These are phyloP conservation scores for Timema cristinae DNA, from an alignment of 2,888 invertebrate genomes.

Conservation along the genomic window DNA sequence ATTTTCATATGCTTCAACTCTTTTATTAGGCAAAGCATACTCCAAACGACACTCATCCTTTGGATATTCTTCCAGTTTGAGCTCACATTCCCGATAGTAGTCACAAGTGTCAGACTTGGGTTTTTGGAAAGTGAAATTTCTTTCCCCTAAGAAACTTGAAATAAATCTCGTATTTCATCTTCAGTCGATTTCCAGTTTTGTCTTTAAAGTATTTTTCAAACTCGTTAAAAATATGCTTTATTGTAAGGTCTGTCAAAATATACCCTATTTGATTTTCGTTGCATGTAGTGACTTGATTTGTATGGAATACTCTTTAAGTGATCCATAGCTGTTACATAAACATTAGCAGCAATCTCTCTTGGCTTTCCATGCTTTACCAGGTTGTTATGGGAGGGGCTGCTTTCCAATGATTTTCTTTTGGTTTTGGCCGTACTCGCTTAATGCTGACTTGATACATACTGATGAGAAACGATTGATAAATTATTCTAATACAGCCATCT, in stretches of 20 bases:
- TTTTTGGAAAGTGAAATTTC: neutral
- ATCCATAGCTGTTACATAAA: neutral
- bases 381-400: neutral
- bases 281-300: neutral
- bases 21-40: neutral
- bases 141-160: no score
- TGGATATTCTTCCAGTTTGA: neutral
- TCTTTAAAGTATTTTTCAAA: neutral
- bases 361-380: neutral
- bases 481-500: neutral
- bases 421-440: neutral
- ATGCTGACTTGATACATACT: neutral
- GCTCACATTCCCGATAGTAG: neutral
- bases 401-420: neutral
- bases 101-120: neutral
- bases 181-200: neutral
- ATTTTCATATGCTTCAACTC: neutral
- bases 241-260: neutral
- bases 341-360: neutral
- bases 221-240: neutral
- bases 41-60: neutral
- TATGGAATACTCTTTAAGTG: neutral
- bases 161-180: no score
- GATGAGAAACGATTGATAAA: neutral
- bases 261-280: neutral